Base-by-base conservation (phyloP, 2,888 invertebrate genomes). In the Melanotus villosus region DNA sequence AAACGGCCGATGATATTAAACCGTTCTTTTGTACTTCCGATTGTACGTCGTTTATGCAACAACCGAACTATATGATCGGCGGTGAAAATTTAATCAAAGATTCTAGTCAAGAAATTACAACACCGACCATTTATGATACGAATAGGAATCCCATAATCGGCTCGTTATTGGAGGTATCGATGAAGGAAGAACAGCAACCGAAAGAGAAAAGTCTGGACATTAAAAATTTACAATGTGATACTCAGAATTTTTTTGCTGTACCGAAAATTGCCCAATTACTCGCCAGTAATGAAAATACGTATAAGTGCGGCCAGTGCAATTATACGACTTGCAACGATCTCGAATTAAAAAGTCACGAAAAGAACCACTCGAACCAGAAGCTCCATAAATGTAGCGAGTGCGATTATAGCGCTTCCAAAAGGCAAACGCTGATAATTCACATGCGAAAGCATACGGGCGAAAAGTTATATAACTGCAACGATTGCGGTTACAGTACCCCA, bases 211-310 rank as follows among this genome's bases (percentile, higher is more conserved):
- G 45, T 18, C 43, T 62, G 4, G 68, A 68, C 21, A 26, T 68
- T 10, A 68, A 56, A 32, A 68, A 68, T 16, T 23, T 68, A 23
- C 68, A 68, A 23, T 65, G 65, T 47, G 68, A 68, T 45, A 63
- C 68, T 0, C 34, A 50, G n/a, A 18, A 50, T 19, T 62, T 63
- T 58, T 68, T 68, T 47, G 57, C 56, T n/a, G 14, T 57, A 32
- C 68, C 68, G 4, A 68, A 63, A 58, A 63, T 68, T 19, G 62
- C 63, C 5, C 56, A 63, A 16, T 18, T 63, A 2, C 26, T 68
- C 2, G 52, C 23, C n/a, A 18, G 32, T 18, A 52, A 32, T n/a
- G 52, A 19, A 47, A 47, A 14, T 10, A 12, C 52, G n/a, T 19
- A 16, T 3, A 30, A 52, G 16, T 52, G 52, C 18, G 3, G 26